phyloP scores from a whole-genome alignment of 2,888 invertebrate species.

The Pheosia tremula region DNA sequence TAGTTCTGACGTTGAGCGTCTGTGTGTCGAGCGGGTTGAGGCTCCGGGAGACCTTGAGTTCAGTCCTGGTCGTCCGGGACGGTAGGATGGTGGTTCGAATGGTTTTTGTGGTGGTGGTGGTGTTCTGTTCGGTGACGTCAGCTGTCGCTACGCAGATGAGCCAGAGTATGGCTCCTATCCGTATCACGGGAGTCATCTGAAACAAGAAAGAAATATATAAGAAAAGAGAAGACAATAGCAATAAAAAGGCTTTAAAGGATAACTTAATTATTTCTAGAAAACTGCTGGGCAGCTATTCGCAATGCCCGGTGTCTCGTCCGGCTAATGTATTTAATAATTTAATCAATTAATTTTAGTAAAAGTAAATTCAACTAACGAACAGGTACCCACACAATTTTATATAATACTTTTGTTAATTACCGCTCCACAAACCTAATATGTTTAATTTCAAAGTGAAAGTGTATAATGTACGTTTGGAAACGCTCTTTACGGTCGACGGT shows the following conservation, averaged over 20 bases:
- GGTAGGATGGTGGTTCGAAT: constrained; percentile 76
- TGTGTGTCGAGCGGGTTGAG: constrained; percentile 91
- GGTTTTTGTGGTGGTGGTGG: constrained; percentile 71
- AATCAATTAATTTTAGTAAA: background rate
- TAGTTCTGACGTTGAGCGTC: constrained; percentile 90
- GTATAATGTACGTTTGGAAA: constrained; percentile 36
- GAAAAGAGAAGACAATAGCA: background rate
- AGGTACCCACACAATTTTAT: background rate
- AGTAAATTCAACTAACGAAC: background rate
- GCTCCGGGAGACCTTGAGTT: constrained; percentile 90
- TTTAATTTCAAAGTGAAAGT: constrained; percentile 35
- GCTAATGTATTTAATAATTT: background rate
- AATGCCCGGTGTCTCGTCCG: too few relatives aligned
- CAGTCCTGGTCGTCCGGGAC: constrained; percentile 88
- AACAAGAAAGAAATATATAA: constrained; percentile 45
- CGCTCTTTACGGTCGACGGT: constrained; percentile 29
- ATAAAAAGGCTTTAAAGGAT: too few relatives aligned
- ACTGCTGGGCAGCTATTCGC: too few relatives aligned
- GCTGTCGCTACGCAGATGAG: constrained; percentile 58
- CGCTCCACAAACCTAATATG: constrained; percentile 23
- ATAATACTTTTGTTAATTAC: constrained; percentile 24
- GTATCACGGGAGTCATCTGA: constrained; percentile 81
- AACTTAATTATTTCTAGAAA: too few relatives aligned
- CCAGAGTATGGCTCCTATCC: constrained; percentile 69
- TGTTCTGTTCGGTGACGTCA: constrained; percentile 65